These are phyloP conservation scores for Mythimna pallens DNA, from an alignment of 2,888 invertebrate genomes.

Conservation along the genomic window DNA sequence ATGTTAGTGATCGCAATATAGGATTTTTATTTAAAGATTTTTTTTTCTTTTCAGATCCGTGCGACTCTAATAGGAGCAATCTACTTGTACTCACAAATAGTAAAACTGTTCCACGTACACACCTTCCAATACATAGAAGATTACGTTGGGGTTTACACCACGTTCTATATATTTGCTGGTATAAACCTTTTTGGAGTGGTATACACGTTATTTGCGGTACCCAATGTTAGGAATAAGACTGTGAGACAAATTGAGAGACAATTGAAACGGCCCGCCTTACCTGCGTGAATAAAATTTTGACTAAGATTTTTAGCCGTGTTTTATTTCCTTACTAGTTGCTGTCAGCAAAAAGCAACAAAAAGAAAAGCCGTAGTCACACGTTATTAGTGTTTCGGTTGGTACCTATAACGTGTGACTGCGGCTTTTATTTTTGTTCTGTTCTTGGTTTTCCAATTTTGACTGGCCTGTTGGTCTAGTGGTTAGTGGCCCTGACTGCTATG, in stretches of 20 bases:
- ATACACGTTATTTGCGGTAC: conserved; percentile 78
- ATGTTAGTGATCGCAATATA: too few species aligned
- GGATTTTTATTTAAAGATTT: too few species aligned
- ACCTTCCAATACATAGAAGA: conserved; percentile 80
- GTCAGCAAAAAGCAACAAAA: too few species aligned
- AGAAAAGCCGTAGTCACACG: too few species aligned
- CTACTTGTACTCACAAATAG: conserved; percentile 77
- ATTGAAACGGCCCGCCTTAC: conserved; percentile 78
- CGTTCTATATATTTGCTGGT: conserved; percentile 81
- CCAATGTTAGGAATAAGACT: conserved; percentile 74
- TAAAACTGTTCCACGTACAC: conserved; percentile 79
- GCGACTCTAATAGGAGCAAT: conserved; percentile 75
- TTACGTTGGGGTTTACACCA: conserved; percentile 78
- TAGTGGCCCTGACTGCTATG: too few species aligned
- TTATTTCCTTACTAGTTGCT: neutral
- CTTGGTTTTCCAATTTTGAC: too few species aligned
- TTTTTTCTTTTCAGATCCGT: conserved; percentile 77
- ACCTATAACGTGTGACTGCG: too few species aligned
- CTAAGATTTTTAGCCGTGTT: conserved; percentile 6
- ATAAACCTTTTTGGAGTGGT: conserved; percentile 82
- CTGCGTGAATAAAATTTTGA: conserved; percentile 67
- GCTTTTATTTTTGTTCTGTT: too few species aligned
- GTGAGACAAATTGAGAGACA: conserved; percentile 81
- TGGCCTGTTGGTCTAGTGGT: too few species aligned
- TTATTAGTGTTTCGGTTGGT: too few species aligned